These are phyloP conservation scores for Dolichopus griseipennis DNA, from an alignment of 2,888 invertebrate genomes.

Conservation along the genomic window DNA sequence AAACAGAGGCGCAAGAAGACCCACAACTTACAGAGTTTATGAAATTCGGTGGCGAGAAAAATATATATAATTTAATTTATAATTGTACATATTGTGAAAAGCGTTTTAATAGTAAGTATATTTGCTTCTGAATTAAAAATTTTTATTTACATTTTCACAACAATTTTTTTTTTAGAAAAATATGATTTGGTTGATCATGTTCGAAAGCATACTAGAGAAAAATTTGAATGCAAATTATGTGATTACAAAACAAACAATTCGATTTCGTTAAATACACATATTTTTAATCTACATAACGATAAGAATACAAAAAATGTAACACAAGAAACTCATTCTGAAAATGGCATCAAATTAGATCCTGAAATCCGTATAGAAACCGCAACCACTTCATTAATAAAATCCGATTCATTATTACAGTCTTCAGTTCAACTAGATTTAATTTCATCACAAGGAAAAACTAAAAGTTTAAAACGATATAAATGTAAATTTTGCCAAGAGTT, in stretches of 20 bases:
- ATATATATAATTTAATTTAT: not conserved
- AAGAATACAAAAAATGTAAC: not conserved
- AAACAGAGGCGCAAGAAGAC: not conserved
- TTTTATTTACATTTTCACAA: not conserved
- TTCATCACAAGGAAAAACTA: not conserved
- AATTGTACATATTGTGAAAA: not conserved
- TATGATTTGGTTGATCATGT: not conserved
- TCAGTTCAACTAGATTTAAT: not conserved
- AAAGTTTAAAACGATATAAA: not conserved
- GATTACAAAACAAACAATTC: not conserved
- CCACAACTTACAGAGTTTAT: not conserved
- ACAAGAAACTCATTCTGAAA: not conserved
- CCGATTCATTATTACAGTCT: not conserved
- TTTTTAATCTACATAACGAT: not conserved
- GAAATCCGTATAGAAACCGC: not conserved
- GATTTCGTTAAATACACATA: not conserved
- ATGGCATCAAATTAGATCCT: not conserved
- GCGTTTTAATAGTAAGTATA: not conserved
- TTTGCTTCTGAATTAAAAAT: not conserved
- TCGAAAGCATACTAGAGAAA: not conserved
- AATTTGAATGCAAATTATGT: not conserved
- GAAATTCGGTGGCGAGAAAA: not conserved
- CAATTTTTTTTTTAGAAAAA: not conserved
- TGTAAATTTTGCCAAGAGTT: constrained; percentile 8
- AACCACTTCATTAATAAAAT: not conserved